Conservation (phyloP, 2,797 vertebrate genomes). For the Paguma larvata region DNA sequence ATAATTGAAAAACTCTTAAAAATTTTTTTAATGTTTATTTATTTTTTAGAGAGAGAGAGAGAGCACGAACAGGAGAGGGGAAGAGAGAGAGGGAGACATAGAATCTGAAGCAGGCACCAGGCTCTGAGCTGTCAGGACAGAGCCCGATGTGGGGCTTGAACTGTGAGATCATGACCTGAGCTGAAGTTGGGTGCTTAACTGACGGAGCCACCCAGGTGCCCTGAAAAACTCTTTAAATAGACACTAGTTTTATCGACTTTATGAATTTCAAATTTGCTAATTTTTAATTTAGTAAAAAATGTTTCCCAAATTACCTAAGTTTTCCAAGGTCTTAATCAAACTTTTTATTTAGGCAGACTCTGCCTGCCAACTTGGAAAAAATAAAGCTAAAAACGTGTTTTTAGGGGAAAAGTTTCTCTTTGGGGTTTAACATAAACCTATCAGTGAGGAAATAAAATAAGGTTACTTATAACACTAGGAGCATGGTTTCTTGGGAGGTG, state of each 20-base stretch:
- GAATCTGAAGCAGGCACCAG: too few species aligned
- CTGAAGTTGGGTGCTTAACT: too few species aligned
- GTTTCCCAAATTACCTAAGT: background rate
- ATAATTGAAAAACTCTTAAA: constrained; percentile 11
- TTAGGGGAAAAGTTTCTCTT: background rate
- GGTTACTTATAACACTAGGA: background rate
- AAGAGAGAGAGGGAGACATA: too few species aligned
- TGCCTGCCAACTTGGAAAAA: background rate
- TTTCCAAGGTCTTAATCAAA: background rate
- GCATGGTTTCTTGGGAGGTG: background rate
- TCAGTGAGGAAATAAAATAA: background rate
- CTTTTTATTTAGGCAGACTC: constrained; percentile 7
- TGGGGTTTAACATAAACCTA: background rate
- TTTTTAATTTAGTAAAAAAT: constrained; percentile 18
- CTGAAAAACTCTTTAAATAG: constrained; percentile 52
- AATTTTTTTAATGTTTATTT: too few species aligned
- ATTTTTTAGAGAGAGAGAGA: too few species aligned
- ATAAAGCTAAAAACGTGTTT: background rate
- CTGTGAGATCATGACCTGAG: too few species aligned
- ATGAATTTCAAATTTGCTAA: background rate
- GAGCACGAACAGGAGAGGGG: too few species aligned
- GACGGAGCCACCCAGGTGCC: too few species aligned
- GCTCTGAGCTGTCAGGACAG: too few species aligned
- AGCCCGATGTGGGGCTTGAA: too few species aligned
- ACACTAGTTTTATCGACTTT: background rate